A percentile compares a stretch with the other conserved stretches of the same genome.
phyloP scores from a whole-genome alignment of 23 tunicate genomes.

The Ascidia mentula region DNA sequence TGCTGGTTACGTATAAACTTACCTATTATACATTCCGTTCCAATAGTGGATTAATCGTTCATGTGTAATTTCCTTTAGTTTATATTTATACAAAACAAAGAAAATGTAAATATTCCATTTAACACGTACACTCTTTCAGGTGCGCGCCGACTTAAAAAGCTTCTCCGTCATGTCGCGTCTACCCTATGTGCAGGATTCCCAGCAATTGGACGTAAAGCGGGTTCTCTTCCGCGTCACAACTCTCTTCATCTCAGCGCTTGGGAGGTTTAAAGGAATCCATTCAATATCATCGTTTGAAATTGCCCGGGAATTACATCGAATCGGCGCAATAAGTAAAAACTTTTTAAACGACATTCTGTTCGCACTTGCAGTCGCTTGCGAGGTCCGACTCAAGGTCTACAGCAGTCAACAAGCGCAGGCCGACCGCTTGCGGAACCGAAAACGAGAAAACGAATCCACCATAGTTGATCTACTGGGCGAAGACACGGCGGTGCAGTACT shows the following conservation, averaged over 20 bases:
- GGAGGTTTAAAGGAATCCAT: not conserved
- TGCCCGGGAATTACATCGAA: not conserved
- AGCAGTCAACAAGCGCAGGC: not conserved
- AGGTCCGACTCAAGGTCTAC: not conserved
- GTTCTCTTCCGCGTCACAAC: not conserved
- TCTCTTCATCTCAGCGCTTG: not conserved
- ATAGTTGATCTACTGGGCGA: not conserved
- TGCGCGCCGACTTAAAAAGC: not conserved
- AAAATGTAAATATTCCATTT: no score
- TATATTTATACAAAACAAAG: no score
- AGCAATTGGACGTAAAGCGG: not conserved
- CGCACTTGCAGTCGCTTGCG: not conserved
- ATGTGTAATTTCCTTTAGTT: no score
- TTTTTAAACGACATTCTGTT: not conserved
- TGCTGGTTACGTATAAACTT: no score
- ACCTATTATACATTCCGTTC: no score
- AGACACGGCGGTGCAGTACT: not conserved
- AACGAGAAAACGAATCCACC: not conserved
- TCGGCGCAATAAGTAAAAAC: not conserved
- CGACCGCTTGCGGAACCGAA: not conserved
- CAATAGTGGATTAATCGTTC: no score
- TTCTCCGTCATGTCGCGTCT: not conserved
- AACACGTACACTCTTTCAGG: no score
- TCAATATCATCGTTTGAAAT: not conserved
- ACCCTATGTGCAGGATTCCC: not conserved